Percentiles rank a stretch among this genome's conserved stretches.
Evolutionary conservation across 1,140 invertebrate genomes (phyloP).

Genomic region (Diorhabda elongata): DNA sequence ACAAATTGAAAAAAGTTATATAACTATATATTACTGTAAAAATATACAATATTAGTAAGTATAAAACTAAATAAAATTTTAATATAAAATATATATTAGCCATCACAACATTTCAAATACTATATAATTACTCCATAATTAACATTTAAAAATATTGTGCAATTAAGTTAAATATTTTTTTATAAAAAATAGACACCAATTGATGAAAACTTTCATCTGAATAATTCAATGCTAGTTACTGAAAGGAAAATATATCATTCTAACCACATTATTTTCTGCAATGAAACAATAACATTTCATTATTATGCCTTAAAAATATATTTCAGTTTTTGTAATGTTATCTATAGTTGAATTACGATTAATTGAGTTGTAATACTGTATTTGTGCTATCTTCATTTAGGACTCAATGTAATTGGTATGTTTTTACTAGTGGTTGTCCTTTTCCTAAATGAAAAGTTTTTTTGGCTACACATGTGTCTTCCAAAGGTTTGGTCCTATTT

Average conservation of each 20-base stretch:
- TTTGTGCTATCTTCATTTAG: too few relatives aligned
- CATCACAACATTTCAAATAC: not conserved
- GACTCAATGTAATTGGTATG: constrained; percentile 26
- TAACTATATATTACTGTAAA: too few relatives aligned
- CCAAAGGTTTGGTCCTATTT: constrained; percentile 48
- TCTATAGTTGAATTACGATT: too few relatives aligned
- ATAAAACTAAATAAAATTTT: not conserved
- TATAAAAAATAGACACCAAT: not conserved
- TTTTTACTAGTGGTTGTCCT: constrained; percentile 29
- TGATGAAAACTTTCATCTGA: not conserved
- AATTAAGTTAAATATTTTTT: not conserved
- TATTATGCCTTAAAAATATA: not conserved
- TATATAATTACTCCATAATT: not conserved
- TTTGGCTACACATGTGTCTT: constrained; percentile 54
- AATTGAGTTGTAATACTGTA: too few relatives aligned
- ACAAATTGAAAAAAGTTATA: too few relatives aligned
- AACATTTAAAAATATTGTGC: not conserved
- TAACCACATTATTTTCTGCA: not conserved
- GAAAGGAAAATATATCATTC: not conserved
- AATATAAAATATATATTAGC: not conserved
- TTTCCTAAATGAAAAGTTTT: constrained; percentile 45
- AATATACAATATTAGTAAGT: too few relatives aligned
- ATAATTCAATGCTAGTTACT: not conserved
- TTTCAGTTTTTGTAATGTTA: not conserved
- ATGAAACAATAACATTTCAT: not conserved